Conservation (phyloP, 2,888 invertebrate genomes). For the Laspeyria flexula region DNA sequence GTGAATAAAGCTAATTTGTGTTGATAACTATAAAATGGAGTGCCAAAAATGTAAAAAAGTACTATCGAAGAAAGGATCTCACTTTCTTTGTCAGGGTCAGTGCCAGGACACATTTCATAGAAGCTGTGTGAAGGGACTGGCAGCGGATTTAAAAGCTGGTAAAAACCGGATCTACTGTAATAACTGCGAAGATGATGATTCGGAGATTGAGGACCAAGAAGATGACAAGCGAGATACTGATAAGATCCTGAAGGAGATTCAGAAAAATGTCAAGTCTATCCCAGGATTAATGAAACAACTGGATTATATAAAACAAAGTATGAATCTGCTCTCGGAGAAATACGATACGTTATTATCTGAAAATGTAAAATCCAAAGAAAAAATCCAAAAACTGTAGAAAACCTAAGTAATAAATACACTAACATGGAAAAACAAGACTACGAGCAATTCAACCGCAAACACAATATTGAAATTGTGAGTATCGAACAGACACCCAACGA, state of each 20-base stretch:
- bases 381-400: neutral
- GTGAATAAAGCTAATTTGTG: too few relatives aligned
- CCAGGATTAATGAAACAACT: slow-evolving; percentile 1
- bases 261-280: slow-evolving; percentile 4
- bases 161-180: slow-evolving; percentile 10
- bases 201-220: slow-evolving; percentile 1
- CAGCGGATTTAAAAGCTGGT: slow-evolving; percentile 14
- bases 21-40: slow-evolving; percentile 4
- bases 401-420: neutral
- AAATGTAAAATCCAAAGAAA: neutral
- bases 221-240: neutral
- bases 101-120: slow-evolving; percentile 15
- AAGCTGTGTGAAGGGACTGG: slow-evolving; percentile 12
- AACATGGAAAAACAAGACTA: slow-evolving; percentile 4
- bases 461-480: slow-evolving; percentile 7
- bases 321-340: slow-evolving; percentile 1
- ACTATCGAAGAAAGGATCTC: slow-evolving; percentile 5
- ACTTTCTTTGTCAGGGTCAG: slow-evolving; percentile 10
- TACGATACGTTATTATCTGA: neutral
- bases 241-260: slow-evolving; percentile 11
- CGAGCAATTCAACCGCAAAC: neutral
- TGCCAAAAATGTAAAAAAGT: slow-evolving; percentile 9
- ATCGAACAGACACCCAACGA: slow-evolving; percentile 3
- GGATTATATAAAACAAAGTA: neutral
- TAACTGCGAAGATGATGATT: slow-evolving; percentile 13